Base-by-base conservation (phyloP, 2,888 invertebrate species). In the Mesorhabditis spiculigera region DNA sequence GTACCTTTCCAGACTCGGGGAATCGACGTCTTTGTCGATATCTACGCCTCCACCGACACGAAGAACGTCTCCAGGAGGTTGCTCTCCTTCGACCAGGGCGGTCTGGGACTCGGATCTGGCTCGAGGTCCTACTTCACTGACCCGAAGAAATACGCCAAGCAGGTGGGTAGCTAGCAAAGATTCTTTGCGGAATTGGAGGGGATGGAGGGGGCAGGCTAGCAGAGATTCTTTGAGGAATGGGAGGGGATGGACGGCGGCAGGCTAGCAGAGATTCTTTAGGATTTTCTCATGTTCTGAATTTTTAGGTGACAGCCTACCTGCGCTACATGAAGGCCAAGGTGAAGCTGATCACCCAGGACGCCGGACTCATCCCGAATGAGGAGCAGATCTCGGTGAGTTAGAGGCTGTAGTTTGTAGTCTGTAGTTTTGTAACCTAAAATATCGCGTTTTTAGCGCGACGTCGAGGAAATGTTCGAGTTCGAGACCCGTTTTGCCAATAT, bases 91-190 rank as follows among this genome's bases (percentile, higher is more conserved):
- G 85, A 85, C 68, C 85, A 85, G 74, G 83, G 82, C 64, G 74
- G 74, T 58, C 77, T 85, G n/a, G 85, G 85, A 5, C 74, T 85
- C 44, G 85, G 85, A n/a, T 72, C 77, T n/a, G 75, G 78, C 6
- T 80, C 85, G 8, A 69, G 85, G 5, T 83, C 85, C 66, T 85
- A 85, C 68, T 85, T 85, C 66, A 68, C 85, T 62, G 82, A 85
- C 71, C 77, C 77, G 42, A 81, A 78, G 50, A 79, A 80, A 68
- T 85, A 85, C 72, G 77, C 76, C 50, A 83, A 85, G 70, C 85
- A 85, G 70, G 72, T 85, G 73, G 81, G 73, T 5, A 85, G 85
- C 43, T 85, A 85, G 70, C 74, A 81, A 45, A 74, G 74, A 28
- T 28, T 28, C 28, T 28, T 28, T 28, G 28, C 1, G 28, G 28